A percentile compares a stretch with the other conserved stretches of the same genome.
Conservation (phyloP, 2,888 invertebrate genomes). For the Scaptomyza reducta region DNA sequence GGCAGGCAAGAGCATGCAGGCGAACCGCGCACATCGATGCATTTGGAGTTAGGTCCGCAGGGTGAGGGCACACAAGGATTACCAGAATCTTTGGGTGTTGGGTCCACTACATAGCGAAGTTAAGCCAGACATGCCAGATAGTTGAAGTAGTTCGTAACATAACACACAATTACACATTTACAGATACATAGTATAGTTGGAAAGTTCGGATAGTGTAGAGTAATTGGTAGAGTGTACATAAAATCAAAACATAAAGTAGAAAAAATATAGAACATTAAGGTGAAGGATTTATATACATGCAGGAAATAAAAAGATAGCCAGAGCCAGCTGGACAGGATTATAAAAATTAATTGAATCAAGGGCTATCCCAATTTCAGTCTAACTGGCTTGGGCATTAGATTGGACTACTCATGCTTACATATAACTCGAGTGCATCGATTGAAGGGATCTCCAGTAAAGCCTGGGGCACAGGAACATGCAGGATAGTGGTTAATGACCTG, state of each 20-base stretch:
- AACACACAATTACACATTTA: constrained; percentile 63
- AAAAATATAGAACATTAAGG: constrained; percentile 60
- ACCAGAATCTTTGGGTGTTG: constrained; percentile 85
- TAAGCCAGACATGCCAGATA: constrained; percentile 48
- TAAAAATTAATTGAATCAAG: neutral
- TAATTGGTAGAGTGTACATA: constrained; percentile 65
- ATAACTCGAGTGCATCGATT: constrained; percentile 88
- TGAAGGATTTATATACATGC: constrained; percentile 74
- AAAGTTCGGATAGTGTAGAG: constrained; percentile 64
- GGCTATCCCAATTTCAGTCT: constrained; percentile 19
- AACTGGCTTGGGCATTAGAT: constrained; percentile 29
- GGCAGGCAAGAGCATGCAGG: constrained; percentile 92
- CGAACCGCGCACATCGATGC: constrained; percentile 89
- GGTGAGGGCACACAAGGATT: constrained; percentile 93
- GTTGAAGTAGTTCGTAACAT: constrained; percentile 56
- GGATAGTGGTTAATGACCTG: constrained; percentile 94
- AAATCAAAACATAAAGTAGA: constrained; percentile 65
- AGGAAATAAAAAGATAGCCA: constrained; percentile 35
- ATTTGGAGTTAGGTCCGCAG: constrained; percentile 93
- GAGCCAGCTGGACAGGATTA: constrained; percentile 53
- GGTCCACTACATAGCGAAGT: constrained; percentile 82
- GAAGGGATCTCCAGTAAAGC: constrained; percentile 93
- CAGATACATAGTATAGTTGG: constrained; percentile 62
- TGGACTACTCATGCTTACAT: constrained; percentile 85
- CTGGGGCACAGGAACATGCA: constrained; percentile 92